Evolutionary conservation across 1,140 invertebrate genomes (phyloP).

Genomic region (Cepaea nemoralis): DNA sequence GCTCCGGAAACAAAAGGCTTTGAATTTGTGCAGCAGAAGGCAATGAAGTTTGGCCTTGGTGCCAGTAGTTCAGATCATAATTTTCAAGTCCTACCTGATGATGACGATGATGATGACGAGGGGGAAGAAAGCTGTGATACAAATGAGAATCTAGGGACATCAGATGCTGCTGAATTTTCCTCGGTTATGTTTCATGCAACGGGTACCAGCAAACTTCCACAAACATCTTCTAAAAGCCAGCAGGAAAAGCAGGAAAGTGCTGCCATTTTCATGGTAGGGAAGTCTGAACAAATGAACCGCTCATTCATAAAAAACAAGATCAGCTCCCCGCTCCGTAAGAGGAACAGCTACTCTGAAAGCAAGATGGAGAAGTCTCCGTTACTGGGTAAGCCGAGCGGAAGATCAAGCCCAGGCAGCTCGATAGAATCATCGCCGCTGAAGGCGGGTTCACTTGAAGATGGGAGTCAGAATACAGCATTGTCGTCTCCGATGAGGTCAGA

Average conservation of each 20-base stretch:
- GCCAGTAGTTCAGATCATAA: slow-evolving; percentile 21
- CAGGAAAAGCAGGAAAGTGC: not conserved
- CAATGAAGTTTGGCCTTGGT: slow-evolving; percentile 21
- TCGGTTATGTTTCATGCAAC: not conserved
- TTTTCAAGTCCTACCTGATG: not conserved
- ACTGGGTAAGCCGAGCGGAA: not conserved
- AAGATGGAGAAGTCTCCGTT: slow-evolving; percentile 27
- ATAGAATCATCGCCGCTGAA: not conserved
- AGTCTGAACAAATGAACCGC: not conserved
- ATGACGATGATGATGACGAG: slow-evolving; percentile 15
- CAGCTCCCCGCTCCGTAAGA: not conserved
- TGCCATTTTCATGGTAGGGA: not conserved
- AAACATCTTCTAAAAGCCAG: not conserved
- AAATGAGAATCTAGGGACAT: not conserved
- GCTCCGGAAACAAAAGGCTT: not conserved
- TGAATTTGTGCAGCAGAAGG: slow-evolving; percentile 22
- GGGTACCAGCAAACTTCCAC: not conserved
- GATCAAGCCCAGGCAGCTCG: slow-evolving; percentile 2
- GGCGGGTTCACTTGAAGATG: not conserved
- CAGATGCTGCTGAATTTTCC: not conserved
- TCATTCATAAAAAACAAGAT: slow-evolving; percentile 25
- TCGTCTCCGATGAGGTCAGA: slow-evolving; percentile 6
- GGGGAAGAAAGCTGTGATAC: not conserved
- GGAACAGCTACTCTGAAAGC: not conserved
- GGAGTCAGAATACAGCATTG: not conserved